phyloP scores from a whole-genome alignment of 2,113 vertebrate genomes.

The Entosphenus tridentatus region DNA sequence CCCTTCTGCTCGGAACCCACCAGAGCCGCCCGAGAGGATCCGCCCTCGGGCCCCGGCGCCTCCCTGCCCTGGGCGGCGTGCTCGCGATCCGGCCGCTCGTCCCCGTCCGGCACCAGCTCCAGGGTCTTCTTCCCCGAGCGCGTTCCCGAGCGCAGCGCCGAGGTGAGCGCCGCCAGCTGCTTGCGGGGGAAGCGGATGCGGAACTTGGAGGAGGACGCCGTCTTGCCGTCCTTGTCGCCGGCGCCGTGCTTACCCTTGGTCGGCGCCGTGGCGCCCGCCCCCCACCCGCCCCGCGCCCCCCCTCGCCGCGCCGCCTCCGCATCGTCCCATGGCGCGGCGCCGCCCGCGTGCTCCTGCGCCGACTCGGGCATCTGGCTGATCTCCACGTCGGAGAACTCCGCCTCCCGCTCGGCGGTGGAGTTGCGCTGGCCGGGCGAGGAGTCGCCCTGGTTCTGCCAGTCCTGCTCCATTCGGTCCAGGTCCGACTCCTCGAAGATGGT shows the following conservation, averaged over 20 bases:
- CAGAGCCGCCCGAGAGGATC: neutral
- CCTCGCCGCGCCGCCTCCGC: neutral
- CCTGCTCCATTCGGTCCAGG: neutral
- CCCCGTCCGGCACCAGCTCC: neutral
- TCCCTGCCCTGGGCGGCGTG: too few relatives aligned
- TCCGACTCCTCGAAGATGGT: accelerated
- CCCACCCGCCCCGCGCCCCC: neutral
- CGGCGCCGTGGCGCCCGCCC: neutral
- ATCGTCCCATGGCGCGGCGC: neutral
- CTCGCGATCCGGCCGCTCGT: neutral
- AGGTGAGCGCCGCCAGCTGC: conserved; percentile 11
- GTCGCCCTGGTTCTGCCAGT: too few relatives aligned
- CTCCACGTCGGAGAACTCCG: neutral
- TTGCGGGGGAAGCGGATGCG: neutral
- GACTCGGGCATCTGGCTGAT: neutral
- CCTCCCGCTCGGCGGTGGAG: neutral
- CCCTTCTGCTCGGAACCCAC: too few relatives aligned
- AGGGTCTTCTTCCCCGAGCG: conserved; percentile 8
- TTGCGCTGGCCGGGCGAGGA: too few relatives aligned
- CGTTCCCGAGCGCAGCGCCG: conserved; percentile 12
- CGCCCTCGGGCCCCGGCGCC: neutral
- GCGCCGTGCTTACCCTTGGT: neutral
- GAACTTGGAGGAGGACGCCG: neutral
- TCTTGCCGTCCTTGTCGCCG: conserved; percentile 3
- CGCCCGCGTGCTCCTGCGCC: neutral